These are phyloP conservation scores for Trichosurus vulpecula DNA, from an alignment of 2,797 vertebrate species.

Conservation along the genomic window DNA sequence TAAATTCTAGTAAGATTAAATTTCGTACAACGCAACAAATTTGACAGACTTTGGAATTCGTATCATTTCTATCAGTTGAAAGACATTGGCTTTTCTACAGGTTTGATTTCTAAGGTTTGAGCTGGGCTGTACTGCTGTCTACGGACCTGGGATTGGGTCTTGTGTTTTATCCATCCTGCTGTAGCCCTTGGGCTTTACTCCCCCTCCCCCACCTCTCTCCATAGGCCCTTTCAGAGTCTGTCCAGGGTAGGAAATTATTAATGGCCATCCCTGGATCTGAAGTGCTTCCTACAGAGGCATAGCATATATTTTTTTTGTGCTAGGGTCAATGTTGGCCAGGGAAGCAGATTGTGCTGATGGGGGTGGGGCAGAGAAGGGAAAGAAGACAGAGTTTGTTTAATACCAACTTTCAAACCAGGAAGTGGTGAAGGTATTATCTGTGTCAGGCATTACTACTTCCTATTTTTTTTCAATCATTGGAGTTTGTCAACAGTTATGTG, in stretches of 20 bases:
- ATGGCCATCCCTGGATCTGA: not conserved
- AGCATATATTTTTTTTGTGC: not conserved
- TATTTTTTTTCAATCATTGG: not conserved
- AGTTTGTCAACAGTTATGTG: not conserved
- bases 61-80: not conserved
- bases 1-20: not conserved
- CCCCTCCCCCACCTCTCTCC: not conserved
- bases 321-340: no score
- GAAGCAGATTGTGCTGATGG: not conserved
- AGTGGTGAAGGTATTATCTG: not conserved
- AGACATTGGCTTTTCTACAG: not conserved
- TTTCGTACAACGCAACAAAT: conserved; percentile 44
- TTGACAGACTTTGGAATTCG: not conserved
- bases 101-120: not conserved
- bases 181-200: not conserved
- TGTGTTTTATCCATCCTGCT: not conserved
- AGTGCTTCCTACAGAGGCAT: not conserved
- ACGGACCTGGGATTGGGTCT: not conserved
- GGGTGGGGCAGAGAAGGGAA: not conserved
- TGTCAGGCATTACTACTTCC: not conserved
- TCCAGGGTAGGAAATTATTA: not conserved
- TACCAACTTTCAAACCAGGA: not conserved
- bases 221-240: not conserved
- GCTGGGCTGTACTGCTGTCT: not conserved
- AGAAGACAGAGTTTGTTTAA: not conserved